Evolutionary conservation across 2,797 vertebrate genomes (phyloP).

Genomic region (Poeciliopsis gracilis): DNA sequence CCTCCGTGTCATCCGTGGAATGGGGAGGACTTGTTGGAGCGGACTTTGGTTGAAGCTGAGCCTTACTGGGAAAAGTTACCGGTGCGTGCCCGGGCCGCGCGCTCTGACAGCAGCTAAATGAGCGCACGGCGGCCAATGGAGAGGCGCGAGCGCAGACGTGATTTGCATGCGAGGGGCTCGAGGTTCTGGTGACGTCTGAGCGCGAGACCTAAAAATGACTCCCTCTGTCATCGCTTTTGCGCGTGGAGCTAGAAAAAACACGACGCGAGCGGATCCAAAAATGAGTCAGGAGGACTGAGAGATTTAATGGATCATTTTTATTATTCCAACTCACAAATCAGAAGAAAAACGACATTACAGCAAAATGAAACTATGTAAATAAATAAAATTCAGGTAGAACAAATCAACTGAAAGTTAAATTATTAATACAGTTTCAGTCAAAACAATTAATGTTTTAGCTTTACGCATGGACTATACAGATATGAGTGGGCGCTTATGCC

Average conservation of each 20-base stretch:
- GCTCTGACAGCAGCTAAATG: conserved; percentile 88
- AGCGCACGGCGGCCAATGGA: conserved; percentile 87
- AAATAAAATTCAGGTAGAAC: background rate
- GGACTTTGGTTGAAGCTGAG: conserved; percentile 50
- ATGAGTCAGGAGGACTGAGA: background rate
- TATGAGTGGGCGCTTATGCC: background rate
- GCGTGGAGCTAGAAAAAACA: conserved; percentile 24
- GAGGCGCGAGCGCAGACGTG: conserved; percentile 76
- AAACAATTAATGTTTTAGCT: background rate
- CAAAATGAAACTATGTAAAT: background rate
- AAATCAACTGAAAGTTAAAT: background rate
- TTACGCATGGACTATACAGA: background rate
- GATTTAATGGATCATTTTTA: background rate
- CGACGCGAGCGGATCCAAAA: conserved; percentile 10
- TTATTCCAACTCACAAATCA: background rate
- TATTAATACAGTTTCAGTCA: background rate
- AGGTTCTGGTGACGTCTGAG: conserved; percentile 86
- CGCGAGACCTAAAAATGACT: conserved; percentile 78
- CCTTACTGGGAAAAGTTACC: conserved; percentile 58
- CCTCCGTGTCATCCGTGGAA: conserved; percentile 46
- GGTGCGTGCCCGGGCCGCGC: conserved; percentile 83
- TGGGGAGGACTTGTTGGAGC: conserved; percentile 28
- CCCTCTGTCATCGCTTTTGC: conserved; percentile 64
- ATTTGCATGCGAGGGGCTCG: conserved; percentile 86
- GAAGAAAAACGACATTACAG: background rate